Base-by-base conservation (phyloP, 2,797 vertebrate genomes). In the Peromyscus eremicus region DNA sequence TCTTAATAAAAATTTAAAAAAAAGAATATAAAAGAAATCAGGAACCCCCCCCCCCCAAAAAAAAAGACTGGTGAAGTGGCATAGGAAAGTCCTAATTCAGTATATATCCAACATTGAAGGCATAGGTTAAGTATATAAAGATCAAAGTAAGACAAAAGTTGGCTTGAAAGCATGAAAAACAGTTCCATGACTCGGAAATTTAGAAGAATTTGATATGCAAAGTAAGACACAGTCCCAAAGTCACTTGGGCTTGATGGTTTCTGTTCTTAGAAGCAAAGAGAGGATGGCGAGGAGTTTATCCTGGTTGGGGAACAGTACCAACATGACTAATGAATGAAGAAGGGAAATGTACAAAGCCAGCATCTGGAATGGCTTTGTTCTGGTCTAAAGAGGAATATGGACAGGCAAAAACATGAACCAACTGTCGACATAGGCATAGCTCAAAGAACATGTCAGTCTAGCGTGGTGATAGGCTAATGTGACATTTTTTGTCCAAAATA, bases 131-230 rank as follows among this genome's bases (percentile, higher is more conserved):
- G 32, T 89, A 64, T 32, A 73, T 68, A 91, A 73, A 62, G 62
- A 91, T 83, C 46, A 92, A 97, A 76, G 23, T 70, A 71, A 85
- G 25, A 82, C 12, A 23, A 27, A 95, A 52, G 17, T 70, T 77
- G 80, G 6, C 21, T 57, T 5, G 3, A 90, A 94, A 83, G 4
- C 8, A 85, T 93, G 40, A 75, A 85, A 89, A 83, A 79, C 16
- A 52, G 8, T 81, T 81, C 29, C 62, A 2, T 95, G 43, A 86
- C 52, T 37, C 13, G 37, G 62, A 84, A 91, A 93, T 73, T 83
- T 73, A 93, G 85, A 40, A 60, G 12, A 60, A 82, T 60, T 40
- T 85, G 43, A 85, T 95, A 93, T 75, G 27, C 29, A 89, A 84
- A 80, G 11, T 55, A 14, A 32, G 57, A n/a, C 2, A 29, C 46